phyloP scores from a whole-genome alignment of 2,888 invertebrate genomes.

The Ferrisia virgata region DNA sequence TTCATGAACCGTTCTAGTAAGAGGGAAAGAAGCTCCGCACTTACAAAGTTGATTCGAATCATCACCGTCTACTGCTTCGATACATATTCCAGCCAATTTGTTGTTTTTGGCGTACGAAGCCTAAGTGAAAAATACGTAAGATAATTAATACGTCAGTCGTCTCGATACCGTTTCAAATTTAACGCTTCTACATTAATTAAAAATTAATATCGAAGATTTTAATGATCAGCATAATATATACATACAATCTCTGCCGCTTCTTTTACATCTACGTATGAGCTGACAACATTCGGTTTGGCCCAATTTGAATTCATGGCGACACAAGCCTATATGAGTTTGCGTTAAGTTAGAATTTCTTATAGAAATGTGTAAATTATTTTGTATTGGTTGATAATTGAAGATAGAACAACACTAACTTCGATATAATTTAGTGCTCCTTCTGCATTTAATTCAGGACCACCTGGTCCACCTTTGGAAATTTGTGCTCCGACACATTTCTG shows the following conservation, averaged over 20 bases:
- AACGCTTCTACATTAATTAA: background rate
- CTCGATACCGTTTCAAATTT: background rate
- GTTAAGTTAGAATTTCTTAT: background rate
- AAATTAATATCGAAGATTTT: background rate
- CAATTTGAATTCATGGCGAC: background rate
- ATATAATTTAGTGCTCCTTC: background rate
- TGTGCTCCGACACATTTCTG: background rate
- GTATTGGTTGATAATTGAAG: background rate
- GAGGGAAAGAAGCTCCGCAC: background rate
- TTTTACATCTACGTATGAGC: background rate
- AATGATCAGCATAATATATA: background rate
- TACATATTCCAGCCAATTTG: background rate
- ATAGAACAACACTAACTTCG: background rate
- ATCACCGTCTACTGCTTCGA: background rate
- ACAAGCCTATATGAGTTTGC: background rate
- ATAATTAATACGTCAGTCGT: background rate
- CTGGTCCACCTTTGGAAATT: background rate
- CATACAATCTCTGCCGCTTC: background rate
- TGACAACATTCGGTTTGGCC: constrained; percentile 9
- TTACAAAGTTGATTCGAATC: background rate
- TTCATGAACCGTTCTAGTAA: background rate
- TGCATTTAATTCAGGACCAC: background rate
- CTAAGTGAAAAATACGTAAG: background rate
- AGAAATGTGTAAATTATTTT: too few species aligned
- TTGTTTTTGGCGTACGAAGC: background rate